Base-by-base conservation (phyloP, 2,888 invertebrate genomes). In the Chesias legatella region DNA sequence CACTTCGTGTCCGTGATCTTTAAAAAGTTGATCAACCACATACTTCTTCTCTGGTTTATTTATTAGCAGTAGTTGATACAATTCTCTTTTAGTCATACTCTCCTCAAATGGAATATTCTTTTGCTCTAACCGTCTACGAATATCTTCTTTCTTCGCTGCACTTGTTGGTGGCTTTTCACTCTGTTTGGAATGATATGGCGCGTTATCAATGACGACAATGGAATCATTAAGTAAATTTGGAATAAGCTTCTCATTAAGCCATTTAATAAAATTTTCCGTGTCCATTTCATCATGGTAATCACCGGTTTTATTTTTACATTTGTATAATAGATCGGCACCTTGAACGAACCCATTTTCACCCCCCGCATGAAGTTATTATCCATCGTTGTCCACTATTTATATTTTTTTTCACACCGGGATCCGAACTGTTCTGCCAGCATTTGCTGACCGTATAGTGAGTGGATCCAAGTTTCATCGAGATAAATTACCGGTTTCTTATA, bases 171-270 rank as follows among this genome's bases (percentile, higher is more conserved):
- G 2, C 10, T 52, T 52, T 11, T 29, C 27, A 9, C 28, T 11
- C 24, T 52, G 51, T 3, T 34, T 53, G 1, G 43, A 38, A 25
- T 54, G 50, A 9, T 57, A 55, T 21, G 48, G 48, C 7, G n/a
- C n/a, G n/a, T n/a, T n/a, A n/a, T n/a, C n/a, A n/a, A n/a, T n/a
- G n/a, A n/a, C n/a, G n/a, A n/a, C 50, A 50, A 30, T 53, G 55
- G 21, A n/a, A n/a, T 57, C 51, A 6, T 55, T 44, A 6, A 54
- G 54, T 22, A 56, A 47, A 33, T 60, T 60, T n/a, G 58, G 53
- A 21, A 58, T 11, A 1, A 56, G 23, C 11, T 58, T 58, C 48
- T 60, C 55, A 5, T 37, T 37, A 0, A 56, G 27, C 55, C 51
- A 56, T 35, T 56, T 58, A 7, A 28, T n/a, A 31, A 53, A 53